Evolutionary conservation across 2,797 vertebrate species (phyloP).

Genomic region (Sciaenops ocellatus): DNA sequence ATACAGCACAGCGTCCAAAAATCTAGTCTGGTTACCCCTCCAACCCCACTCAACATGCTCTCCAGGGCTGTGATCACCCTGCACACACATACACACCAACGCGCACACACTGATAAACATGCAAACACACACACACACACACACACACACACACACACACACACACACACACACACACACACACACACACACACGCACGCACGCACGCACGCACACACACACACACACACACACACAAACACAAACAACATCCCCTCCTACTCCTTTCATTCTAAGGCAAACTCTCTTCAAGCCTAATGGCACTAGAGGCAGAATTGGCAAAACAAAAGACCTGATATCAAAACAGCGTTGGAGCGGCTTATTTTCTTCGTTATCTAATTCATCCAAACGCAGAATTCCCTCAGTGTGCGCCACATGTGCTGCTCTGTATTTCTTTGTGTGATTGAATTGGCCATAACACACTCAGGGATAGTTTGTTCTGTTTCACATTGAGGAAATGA

Average conservation of each 20-base stretch:
- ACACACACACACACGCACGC: constrained; percentile 52
- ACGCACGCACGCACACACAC: constrained; percentile 54
- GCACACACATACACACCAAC: constrained; percentile 45
- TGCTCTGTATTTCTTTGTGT: constrained; percentile 73
- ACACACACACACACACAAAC: constrained; percentile 52
- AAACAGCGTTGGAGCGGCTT: constrained; percentile 70
- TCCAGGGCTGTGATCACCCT: constrained; percentile 81
- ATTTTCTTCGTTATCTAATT: constrained; percentile 72
- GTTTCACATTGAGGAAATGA: constrained; percentile 86
- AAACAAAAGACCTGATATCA: constrained; percentile 79
- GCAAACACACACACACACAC: constrained; percentile 53
- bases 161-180: constrained; percentile 56
- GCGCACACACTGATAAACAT: constrained; percentile 45
- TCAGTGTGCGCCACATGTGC: constrained; percentile 66
- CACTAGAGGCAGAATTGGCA: constrained; percentile 77
- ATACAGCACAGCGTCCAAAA: constrained; percentile 94
- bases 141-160: constrained; percentile 55
- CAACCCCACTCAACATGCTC: constrained; percentile 83
- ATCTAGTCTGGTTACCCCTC: constrained; percentile 93
- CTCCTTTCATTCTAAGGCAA: constrained; percentile 76
- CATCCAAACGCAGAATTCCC: constrained; percentile 67
- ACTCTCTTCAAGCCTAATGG: constrained; percentile 77
- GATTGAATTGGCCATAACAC: constrained; percentile 75
- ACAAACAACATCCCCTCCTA: constrained; percentile 73
- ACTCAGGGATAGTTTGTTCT: constrained; percentile 81